Conservation (phyloP, 2,888 invertebrate genomes). For the Allygus modestus region DNA sequence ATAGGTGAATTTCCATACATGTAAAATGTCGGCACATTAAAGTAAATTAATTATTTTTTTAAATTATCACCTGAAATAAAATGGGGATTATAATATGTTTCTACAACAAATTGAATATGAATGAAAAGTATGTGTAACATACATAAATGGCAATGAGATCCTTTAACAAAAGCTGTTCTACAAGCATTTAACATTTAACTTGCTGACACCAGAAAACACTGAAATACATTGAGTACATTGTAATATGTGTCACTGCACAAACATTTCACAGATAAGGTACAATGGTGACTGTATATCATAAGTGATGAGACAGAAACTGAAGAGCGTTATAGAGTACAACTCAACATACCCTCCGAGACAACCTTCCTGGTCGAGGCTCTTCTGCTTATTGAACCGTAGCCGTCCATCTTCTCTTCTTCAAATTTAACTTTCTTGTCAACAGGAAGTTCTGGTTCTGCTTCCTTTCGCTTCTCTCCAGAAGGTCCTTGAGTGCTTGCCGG, state of each 20-base stretch:
- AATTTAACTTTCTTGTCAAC: slow-evolving; percentile 63
- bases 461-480: slow-evolving; percentile 49
- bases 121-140: neutral
- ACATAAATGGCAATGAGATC: neutral
- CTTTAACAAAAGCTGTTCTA: neutral
- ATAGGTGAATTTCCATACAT: no score
- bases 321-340: neutral
- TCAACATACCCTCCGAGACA: slow-evolving; percentile 58
- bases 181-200: slow-evolving; percentile 1
- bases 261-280: neutral
- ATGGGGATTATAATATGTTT: no score
- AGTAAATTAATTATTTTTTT: no score
- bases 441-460: slow-evolving; percentile 55
- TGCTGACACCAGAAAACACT: neutral
- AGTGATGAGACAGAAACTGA: neutral
- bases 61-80: no score
- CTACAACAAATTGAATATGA: neutral
- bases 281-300: neutral
- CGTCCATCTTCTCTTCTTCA: slow-evolving; percentile 68
- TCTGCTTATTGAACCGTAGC: slow-evolving; percentile 54
- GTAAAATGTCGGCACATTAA: no score
- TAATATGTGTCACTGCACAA: neutral
- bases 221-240: neutral
- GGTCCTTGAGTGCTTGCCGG: slow-evolving; percentile 9
- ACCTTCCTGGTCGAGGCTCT: slow-evolving; percentile 46